Evolutionary conservation across 2,113 vertebrate genomes (phyloP).

Genomic region (Saiga tatarica): DNA sequence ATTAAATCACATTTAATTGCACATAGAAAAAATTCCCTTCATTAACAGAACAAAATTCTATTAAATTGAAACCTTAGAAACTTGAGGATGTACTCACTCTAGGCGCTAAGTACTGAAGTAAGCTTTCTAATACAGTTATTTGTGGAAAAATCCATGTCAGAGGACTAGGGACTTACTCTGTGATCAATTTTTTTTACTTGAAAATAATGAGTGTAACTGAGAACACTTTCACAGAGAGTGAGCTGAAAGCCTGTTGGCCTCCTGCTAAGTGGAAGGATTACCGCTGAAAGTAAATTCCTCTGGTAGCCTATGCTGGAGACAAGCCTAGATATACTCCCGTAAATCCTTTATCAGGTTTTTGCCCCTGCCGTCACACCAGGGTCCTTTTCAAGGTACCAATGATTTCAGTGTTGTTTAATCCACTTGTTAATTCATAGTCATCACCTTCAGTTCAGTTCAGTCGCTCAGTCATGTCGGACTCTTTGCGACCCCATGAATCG

Average conservation of each 20-base stretch:
- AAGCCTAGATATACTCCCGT: neutral
- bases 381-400: neutral
- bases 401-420: neutral
- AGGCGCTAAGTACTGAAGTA: neutral
- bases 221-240: neutral
- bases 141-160: neutral
- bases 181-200: neutral
- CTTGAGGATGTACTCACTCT: neutral
- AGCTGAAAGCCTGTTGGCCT: neutral
- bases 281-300: neutral
- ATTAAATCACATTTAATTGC: neutral
- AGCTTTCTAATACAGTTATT: neutral
- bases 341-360: neutral
- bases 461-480: rapidly evolving
- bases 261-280: neutral
- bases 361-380: neutral
- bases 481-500: rapidly evolving
- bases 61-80: neutral
- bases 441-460: neutral
- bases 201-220: neutral
- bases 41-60: neutral
- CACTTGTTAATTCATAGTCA: neutral
- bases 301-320: neutral
- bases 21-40: neutral
- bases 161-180: neutral